Conservation (phyloP, 2,888 invertebrate species). For the Eurytoma adleriae region DNA sequence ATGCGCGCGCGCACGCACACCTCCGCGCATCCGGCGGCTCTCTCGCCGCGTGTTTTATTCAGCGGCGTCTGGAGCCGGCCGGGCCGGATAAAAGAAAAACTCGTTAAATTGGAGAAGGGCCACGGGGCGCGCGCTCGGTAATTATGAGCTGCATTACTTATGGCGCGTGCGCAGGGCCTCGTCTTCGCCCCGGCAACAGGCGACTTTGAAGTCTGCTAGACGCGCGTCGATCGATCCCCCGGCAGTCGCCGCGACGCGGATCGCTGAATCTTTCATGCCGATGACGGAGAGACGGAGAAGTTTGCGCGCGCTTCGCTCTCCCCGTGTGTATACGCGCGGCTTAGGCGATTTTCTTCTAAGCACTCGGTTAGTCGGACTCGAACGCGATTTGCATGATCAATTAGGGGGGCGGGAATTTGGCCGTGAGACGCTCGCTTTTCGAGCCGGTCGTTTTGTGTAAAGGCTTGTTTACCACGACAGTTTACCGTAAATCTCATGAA, state of each 20-base stretch:
- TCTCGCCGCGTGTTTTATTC: slow-evolving; percentile 66
- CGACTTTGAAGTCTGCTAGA: slow-evolving; percentile 44
- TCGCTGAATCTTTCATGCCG: slow-evolving; percentile 51
- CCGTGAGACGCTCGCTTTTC: no score
- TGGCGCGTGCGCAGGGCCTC: slow-evolving; percentile 58
- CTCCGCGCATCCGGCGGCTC: not conserved
- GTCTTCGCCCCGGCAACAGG: slow-evolving; percentile 42
- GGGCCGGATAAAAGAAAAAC: slow-evolving; percentile 60
- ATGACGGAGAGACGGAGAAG: slow-evolving; percentile 6
- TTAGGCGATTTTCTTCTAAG: no score
- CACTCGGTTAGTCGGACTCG: no score
- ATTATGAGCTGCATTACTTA: slow-evolving; percentile 72
- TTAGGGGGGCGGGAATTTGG: no score
- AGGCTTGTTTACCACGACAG: no score
- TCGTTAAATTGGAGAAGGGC: slow-evolving; percentile 65
- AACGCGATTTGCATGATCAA: no score
- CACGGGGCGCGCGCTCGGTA: slow-evolving; percentile 61
- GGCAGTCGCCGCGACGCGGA: no score
- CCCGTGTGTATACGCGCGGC: no score
- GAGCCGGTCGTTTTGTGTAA: no score
- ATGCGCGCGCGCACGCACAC: not conserved
- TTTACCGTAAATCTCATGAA: not conserved
- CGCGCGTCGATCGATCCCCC: not conserved
- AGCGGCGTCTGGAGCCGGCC: slow-evolving; percentile 66
- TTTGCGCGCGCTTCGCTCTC: not conserved